Base-by-base conservation (phyloP, 2,888 invertebrate species). In the Phorcus lineatus region DNA sequence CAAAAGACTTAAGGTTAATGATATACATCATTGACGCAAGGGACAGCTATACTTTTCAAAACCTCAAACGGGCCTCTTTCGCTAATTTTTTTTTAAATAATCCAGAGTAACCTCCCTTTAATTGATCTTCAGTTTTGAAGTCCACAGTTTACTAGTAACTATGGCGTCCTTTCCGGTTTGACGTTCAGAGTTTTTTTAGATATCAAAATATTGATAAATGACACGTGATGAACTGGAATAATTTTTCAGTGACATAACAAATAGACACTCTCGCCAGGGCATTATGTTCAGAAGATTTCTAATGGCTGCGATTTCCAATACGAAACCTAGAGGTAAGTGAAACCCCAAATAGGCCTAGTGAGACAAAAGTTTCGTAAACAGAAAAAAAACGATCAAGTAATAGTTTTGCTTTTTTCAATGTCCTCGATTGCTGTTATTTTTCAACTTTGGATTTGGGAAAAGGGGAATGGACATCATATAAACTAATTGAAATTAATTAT, bases 281-380 rank as follows among this genome's bases (percentile, higher is more conserved):
- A 84, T 77, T 24, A 84, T 84, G 84, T 70, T 82, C 62, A 82
- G 80, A 57, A 74, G 81, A 78, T 66, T 62, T 47, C 22, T 86
- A 22, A 88, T 88, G 88, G 86, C 88, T 79, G 82, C 86, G 76
- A 80, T 85, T 80, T 80, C 81, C 67, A 88, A 85, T 78, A 74
- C 74, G 22, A 81, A 78, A 78, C 78, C 78, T 78, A 67, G 62
- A 77, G 19, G n/a, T 47, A 47, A 47, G 36, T 4, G 36, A 2
- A 36, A 36, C 36, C n/a, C n/a, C n/a, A n/a, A n/a, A n/a, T n/a
- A n/a, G n/a, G n/a, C n/a, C n/a, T n/a, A n/a, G n/a, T n/a, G n/a
- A n/a, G n/a, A n/a, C n/a, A n/a, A n/a, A n/a, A n/a, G n/a, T n/a
- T n/a, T n/a, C n/a, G n/a, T n/a, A n/a, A n/a, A n/a, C n/a, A n/a